A percentile compares a stretch with the other conserved stretches of the same genome.
These are phyloP conservation scores for Anthrax anthrax DNA, from an alignment of 2,888 invertebrate species.

Conservation along the genomic window DNA sequence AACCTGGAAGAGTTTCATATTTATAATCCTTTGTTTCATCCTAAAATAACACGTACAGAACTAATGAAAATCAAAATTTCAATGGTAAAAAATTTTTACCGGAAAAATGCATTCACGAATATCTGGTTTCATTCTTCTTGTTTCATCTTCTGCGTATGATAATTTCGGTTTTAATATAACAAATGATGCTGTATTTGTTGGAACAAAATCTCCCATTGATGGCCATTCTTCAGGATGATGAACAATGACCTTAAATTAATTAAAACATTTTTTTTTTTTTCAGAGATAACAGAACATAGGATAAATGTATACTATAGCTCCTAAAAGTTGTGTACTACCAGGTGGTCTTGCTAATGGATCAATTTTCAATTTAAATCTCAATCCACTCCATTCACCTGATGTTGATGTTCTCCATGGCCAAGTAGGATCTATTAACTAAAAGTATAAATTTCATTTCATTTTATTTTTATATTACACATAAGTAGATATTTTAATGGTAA, in stretches of 20 bases:
- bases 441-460: not conserved
- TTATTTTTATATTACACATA: conserved; percentile 14
- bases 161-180: conserved; percentile 24
- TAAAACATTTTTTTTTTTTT: not conserved
- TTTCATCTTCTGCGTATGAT: conserved; percentile 21
- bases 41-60: conserved; percentile 12
- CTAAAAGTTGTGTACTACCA: conserved; percentile 1
- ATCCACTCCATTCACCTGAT: conserved; percentile 16
- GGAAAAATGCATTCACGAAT: conserved; percentile 24
- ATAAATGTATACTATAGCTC: not conserved
- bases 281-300: not conserved
- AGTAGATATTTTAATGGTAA: no score
- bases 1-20: conserved; percentile 24
- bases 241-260: conserved; percentile 7
- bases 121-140: conserved; percentile 17
- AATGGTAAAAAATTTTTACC: conserved; percentile 8
- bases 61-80: no score
- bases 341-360: not conserved
- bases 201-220: conserved; percentile 18
- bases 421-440: conserved; percentile 4
- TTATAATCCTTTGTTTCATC: conserved; percentile 22
- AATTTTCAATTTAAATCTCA: conserved; percentile 5
- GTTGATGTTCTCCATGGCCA: conserved; percentile 14
- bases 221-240: conserved; percentile 16
- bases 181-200: conserved; percentile 22